Evolutionary conservation across 2,797 vertebrate species (phyloP).

Genomic region (Gila robusta): DNA sequence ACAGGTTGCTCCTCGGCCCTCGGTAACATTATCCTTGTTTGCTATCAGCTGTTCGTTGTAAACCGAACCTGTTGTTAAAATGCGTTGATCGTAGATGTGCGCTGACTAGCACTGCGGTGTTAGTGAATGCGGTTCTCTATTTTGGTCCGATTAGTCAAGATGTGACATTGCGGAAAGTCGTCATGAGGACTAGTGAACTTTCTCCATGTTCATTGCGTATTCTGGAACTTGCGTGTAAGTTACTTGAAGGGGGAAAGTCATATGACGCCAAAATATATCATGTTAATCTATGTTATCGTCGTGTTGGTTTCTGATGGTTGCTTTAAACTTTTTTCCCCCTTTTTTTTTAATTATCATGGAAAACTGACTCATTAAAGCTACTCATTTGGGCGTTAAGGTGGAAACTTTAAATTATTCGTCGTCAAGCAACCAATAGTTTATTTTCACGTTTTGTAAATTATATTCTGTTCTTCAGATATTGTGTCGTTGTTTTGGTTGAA

Average conservation of each 20-base stretch:
- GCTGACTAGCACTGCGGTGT: background rate
- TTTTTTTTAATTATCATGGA: background rate
- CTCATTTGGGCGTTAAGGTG: background rate
- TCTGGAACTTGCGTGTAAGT: background rate
- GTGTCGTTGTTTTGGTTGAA: background rate
- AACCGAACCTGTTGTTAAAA: background rate
- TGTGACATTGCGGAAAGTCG: slow-evolving; percentile 73
- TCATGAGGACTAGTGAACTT: slow-evolving; percentile 67
- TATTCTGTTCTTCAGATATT: background rate
- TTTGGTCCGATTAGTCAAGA: slow-evolving; percentile 34
- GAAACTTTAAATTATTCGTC: background rate
- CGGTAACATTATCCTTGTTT: background rate
- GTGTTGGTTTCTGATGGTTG: background rate
- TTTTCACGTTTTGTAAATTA: background rate
- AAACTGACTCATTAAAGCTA: no score
- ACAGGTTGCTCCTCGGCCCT: slow-evolving; percentile 30
- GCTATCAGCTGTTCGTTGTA: background rate
- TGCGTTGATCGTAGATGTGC: background rate
- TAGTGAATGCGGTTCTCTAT: background rate
- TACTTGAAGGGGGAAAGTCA: background rate
- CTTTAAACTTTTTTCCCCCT: background rate
- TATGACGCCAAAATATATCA: background rate
- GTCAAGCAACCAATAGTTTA: background rate
- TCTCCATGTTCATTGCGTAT: slow-evolving; percentile 19
- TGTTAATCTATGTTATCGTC: background rate